Conservation (phyloP, 2,113 vertebrate genomes). For the Emydocephalus ijimae region DNA sequence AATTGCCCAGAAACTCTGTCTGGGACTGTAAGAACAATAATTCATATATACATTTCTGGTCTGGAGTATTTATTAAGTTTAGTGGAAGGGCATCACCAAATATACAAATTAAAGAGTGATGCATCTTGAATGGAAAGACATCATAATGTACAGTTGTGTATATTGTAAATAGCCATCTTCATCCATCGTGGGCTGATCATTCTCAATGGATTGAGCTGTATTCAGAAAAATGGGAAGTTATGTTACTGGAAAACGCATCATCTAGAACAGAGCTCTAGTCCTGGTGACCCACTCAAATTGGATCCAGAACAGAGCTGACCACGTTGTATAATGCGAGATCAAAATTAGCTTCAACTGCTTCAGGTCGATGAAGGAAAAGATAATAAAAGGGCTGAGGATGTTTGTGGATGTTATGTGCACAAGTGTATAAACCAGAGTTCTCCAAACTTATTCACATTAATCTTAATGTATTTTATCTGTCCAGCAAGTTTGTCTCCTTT, state of each 20-base stretch:
- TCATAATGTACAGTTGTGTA: too few relatives aligned
- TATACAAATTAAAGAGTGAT: neutral
- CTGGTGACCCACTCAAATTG: neutral
- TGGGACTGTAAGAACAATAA: neutral
- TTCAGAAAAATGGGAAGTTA: neutral
- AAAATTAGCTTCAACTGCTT: neutral
- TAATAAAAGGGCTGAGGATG: neutral
- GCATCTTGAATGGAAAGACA: neutral
- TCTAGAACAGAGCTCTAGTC: neutral
- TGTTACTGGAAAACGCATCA: neutral
- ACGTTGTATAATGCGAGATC: neutral
- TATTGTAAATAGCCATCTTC: neutral
- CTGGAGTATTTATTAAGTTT: neutral
- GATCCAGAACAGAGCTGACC: neutral
- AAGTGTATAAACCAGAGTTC: neutral
- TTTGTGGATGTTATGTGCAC: neutral
- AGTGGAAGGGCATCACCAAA: neutral
- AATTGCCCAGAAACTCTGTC: neutral
- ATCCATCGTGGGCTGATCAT: neutral
- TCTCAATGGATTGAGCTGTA: neutral
- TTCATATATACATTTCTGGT: neutral
- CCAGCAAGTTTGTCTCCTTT: conserved; percentile 26
- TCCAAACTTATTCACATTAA: neutral
- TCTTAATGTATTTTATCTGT: conserved; percentile 12
- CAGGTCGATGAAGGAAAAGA: neutral